phyloP scores from a whole-genome alignment of 2,888 invertebrate genomes.

The Ophion slaviceki region DNA sequence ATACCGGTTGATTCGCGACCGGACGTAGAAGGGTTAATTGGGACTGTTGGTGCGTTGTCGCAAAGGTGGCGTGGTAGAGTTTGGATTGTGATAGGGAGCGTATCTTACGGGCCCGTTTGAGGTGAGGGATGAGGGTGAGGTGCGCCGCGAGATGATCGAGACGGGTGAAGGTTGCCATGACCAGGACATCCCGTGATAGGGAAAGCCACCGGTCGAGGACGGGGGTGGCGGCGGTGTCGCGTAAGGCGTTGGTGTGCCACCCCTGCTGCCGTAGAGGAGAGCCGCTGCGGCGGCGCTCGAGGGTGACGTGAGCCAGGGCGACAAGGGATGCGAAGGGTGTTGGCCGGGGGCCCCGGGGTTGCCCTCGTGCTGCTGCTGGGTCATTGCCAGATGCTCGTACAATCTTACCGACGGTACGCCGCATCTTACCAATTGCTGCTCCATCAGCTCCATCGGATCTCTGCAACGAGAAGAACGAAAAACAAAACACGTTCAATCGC shows the following conservation, averaged over 20 bases:
- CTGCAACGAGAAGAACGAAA: constrained; percentile 71
- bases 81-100: constrained; percentile 75
- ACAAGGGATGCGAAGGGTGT: constrained; percentile 72
- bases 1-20: background rate
- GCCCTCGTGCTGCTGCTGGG: constrained; percentile 75
- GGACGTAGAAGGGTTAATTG: constrained; percentile 70
- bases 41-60: constrained; percentile 76
- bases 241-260: constrained; percentile 77
- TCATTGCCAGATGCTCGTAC: constrained; percentile 81
- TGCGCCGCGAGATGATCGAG: constrained; percentile 78
- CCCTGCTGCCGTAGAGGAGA: constrained; percentile 78
- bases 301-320: constrained; percentile 79
- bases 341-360: constrained; percentile 67
- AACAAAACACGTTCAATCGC: constrained; percentile 9
- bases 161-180: constrained; percentile 80
- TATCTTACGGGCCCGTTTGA: constrained; percentile 81
- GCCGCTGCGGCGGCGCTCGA: constrained; percentile 71
- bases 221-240: constrained; percentile 72
- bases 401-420: constrained; percentile 81
- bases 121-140: constrained; percentile 82
- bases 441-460: constrained; percentile 82
- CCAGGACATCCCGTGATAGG: constrained; percentile 78
- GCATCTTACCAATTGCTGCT: constrained; percentile 81
- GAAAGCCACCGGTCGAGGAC: constrained; percentile 72
- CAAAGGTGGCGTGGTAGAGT: constrained; percentile 79